phyloP scores from a whole-genome alignment of 2,797 vertebrate genomes.

The Alcedo quadribrachys region DNA sequence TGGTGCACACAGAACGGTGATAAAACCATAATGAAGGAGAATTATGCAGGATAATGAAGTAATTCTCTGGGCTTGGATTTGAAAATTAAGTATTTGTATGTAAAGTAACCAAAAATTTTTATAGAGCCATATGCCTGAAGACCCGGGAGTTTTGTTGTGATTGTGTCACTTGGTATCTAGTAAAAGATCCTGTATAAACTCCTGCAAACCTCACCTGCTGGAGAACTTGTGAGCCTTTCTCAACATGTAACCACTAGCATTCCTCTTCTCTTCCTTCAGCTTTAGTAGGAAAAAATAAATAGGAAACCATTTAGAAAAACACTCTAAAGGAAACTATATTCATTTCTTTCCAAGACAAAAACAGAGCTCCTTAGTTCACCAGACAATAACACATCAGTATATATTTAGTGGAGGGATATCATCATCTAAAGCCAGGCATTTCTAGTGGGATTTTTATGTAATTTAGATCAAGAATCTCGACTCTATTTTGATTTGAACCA shows the following conservation, averaged over 20 bases:
- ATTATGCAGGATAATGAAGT: neutral
- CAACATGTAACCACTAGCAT: neutral
- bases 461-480: neutral
- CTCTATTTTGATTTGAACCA: neutral
- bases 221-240: neutral
- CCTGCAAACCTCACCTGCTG: neutral
- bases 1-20: too few species aligned
- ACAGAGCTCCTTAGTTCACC: neutral
- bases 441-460: neutral
- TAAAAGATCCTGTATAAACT: neutral
- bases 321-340: neutral
- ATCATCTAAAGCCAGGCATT: neutral
- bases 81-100: neutral
- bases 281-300: neutral
- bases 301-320: neutral
- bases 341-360: neutral
- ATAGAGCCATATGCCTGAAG: neutral
- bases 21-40: neutral
- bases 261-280: neutral
- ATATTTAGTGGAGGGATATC: neutral
- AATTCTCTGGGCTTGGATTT: neutral
- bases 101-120: neutral
- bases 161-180: neutral
- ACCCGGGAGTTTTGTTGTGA: rapidly evolving
- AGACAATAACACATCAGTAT: neutral